Evolutionary conservation across 2,888 invertebrate genomes (phyloP).

Genomic region (Drosophila colorata): DNA sequence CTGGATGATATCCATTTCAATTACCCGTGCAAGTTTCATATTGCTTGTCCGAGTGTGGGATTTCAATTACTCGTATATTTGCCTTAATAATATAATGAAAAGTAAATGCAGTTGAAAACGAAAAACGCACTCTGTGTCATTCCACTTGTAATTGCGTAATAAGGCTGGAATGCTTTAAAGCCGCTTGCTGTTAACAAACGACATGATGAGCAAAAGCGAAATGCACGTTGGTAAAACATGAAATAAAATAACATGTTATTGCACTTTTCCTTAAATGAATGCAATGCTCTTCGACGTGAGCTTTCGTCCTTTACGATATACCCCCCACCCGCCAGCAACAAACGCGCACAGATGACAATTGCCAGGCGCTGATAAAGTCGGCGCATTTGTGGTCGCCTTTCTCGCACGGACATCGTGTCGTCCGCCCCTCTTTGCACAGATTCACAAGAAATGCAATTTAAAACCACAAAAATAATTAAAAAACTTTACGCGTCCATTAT

Average conservation of each 20-base stretch:
- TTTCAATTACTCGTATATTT: slow-evolving; percentile 62
- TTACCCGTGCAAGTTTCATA: slow-evolving; percentile 6
- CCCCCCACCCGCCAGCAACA: background rate
- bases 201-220: slow-evolving; percentile 21
- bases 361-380: slow-evolving; percentile 66
- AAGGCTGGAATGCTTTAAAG: slow-evolving; percentile 70
- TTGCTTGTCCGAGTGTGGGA: slow-evolving; percentile 13
- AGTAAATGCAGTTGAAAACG: slow-evolving; percentile 41
- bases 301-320: slow-evolving; percentile 15
- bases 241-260: slow-evolving; percentile 75
- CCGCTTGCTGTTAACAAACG: slow-evolving; percentile 63
- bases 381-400: slow-evolving; percentile 58
- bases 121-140: slow-evolving; percentile 25
- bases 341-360: slow-evolving; percentile 46
- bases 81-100: slow-evolving; percentile 52
- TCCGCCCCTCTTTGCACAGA: slow-evolving; percentile 22
- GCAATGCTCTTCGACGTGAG: slow-evolving; percentile 28
- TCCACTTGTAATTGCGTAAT: slow-evolving; percentile 72
- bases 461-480: slow-evolving; percentile 78
- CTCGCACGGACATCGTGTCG: slow-evolving; percentile 26
- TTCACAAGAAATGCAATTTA: slow-evolving; percentile 65
- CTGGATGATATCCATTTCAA: slow-evolving; percentile 3
- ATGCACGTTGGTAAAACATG: slow-evolving; percentile 39
- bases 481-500: slow-evolving; percentile 58
- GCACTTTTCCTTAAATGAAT: slow-evolving; percentile 71